phyloP scores from a whole-genome alignment of 2,797 vertebrate genomes.

The Molossus molossus region DNA sequence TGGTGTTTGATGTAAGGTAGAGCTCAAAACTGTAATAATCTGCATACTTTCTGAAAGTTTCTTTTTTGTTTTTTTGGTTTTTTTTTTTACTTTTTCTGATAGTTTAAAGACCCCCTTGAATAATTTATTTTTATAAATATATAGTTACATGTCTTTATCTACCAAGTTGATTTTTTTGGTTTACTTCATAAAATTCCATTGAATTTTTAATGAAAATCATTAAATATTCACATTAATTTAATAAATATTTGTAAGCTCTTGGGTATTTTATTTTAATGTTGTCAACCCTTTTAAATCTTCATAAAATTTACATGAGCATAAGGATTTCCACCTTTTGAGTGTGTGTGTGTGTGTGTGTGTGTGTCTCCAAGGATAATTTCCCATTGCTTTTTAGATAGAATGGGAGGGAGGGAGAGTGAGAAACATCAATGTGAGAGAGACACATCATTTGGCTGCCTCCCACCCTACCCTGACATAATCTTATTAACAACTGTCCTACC shows the following conservation, averaged over 20 bases:
- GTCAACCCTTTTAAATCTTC: neutral
- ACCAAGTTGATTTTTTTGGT: neutral
- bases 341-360: too few relatives aligned
- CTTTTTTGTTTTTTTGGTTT: neutral
- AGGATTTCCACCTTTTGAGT: neutral
- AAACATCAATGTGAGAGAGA: too few relatives aligned
- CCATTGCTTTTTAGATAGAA: too few relatives aligned
- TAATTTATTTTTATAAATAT: neutral
- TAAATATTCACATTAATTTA: neutral
- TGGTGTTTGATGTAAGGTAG: neutral
- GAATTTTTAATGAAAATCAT: neutral
- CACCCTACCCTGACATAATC: neutral
- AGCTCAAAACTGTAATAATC: neutral
- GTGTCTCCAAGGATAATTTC: too few relatives aligned
- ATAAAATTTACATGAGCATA: neutral
- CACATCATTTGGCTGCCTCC: too few relatives aligned
- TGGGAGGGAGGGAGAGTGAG: too few relatives aligned
- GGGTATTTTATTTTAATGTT: neutral
- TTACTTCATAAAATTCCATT: neutral
- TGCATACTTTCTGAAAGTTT: neutral
- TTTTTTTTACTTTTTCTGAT: neutral
- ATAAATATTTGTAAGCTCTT: neutral
- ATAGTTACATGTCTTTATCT: neutral
- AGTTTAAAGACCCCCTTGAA: neutral
- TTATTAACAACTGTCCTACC: neutral